Conservation (phyloP, 2,113 vertebrate genomes). For the Cercocebus atys region DNA sequence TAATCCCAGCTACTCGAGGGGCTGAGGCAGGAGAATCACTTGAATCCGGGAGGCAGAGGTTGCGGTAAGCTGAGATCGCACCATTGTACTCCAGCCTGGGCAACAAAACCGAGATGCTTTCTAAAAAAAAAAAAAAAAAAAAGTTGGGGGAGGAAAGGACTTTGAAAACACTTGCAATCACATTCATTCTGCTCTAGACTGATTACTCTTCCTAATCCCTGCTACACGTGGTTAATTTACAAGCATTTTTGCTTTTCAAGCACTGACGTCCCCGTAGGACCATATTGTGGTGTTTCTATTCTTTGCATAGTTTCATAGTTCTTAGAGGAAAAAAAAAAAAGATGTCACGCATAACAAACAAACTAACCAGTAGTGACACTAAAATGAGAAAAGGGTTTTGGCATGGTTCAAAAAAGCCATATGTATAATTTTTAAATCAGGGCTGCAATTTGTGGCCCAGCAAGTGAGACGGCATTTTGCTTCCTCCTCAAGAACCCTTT, state of each 20-base stretch:
- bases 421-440: conserved; percentile 28
- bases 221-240: background rate
- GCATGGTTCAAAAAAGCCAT: background rate
- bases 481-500: background rate
- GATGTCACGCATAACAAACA: background rate
- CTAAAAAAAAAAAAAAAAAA: too few species aligned
- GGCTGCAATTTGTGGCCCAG: background rate
- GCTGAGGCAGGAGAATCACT: too few species aligned
- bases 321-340: background rate
- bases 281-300: background rate
- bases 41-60: too few species aligned
- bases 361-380: background rate
- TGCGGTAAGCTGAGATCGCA: too few species aligned
- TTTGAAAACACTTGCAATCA: background rate
- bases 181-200: background rate
- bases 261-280: background rate
- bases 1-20: too few species aligned
- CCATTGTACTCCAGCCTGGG: too few species aligned
- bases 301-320: background rate
- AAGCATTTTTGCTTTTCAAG: background rate
- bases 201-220: background rate
- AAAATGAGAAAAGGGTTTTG: conserved; percentile 45
- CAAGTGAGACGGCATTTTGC: background rate
- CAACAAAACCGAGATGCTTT: too few species aligned
- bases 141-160: background rate